Evolutionary conservation across 2,888 invertebrate genomes (phyloP).

Genomic region (Steinernema hermaphroditum): DNA sequence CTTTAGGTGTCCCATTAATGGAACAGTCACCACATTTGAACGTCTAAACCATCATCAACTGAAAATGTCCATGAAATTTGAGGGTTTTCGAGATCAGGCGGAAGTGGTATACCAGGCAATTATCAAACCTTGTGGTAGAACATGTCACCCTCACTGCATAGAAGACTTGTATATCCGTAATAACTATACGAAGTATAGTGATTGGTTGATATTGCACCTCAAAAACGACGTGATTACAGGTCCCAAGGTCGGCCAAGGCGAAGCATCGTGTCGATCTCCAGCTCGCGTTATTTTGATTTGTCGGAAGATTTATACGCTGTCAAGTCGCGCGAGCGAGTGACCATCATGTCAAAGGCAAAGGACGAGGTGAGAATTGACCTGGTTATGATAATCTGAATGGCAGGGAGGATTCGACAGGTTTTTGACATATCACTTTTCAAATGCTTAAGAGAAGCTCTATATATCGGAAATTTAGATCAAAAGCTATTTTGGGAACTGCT

Average conservation of each 20-base stretch:
- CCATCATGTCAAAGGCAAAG: constrained; percentile 10
- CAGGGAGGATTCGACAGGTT: no score
- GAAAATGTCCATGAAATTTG: constrained; percentile 12
- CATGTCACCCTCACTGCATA: not conserved
- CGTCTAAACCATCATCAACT: constrained; percentile 9
- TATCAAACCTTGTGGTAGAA: constrained; percentile 38
- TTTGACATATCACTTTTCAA: no score
- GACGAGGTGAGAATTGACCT: constrained; percentile 19
- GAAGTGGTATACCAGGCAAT: constrained; percentile 46
- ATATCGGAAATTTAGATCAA: no score
- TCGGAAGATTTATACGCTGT: constrained; percentile 24
- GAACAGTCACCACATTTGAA: constrained; percentile 2
- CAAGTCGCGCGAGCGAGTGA: constrained; percentile 25
- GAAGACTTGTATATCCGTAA: constrained; percentile 15
- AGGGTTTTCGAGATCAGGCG: constrained; percentile 32
- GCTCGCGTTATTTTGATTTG: constrained; percentile 22
- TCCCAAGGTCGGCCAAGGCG: constrained; percentile 7
- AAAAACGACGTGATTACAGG: constrained; percentile 2
- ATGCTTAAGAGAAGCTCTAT: no score
- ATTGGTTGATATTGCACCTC: not conserved
- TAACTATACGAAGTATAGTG: constrained; percentile 22
- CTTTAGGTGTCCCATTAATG: not conserved
- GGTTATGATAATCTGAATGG: no score
- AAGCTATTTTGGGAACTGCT: no score
- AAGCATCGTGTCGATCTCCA: constrained; percentile 8